These are phyloP conservation scores for Streblospio benedicti DNA, from an alignment of 1,140 invertebrate genomes.

Conservation along the genomic window DNA sequence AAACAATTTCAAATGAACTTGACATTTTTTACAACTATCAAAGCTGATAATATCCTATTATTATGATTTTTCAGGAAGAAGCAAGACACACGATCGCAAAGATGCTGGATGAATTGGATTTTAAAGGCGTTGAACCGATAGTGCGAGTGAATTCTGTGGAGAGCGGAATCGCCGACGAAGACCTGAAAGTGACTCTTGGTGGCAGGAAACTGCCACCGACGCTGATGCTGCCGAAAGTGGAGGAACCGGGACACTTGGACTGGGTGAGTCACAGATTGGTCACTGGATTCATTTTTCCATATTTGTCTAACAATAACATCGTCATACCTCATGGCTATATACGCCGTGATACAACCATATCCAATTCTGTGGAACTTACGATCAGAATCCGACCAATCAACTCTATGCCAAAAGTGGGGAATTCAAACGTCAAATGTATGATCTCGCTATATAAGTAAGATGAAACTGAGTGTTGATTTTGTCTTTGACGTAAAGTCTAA, in stretches of 20 bases:
- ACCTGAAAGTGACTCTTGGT: slow-evolving; percentile 53
- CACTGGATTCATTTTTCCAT: background rate
- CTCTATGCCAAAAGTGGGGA: too few species aligned
- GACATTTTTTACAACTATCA: background rate
- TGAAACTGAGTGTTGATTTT: too few species aligned
- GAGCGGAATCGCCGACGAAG: slow-evolving; percentile 55
- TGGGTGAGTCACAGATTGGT: slow-evolving; percentile 19
- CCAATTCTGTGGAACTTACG: too few species aligned
- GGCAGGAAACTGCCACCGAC: slow-evolving; percentile 52
- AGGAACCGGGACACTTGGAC: slow-evolving; percentile 49
- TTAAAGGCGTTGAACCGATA: slow-evolving; percentile 51
- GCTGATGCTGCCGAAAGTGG: slow-evolving; percentile 59
- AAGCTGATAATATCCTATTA: background rate
- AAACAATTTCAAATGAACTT: background rate
- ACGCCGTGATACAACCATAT: too few species aligned
- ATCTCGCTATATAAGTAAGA: too few species aligned
- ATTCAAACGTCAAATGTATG: too few species aligned
- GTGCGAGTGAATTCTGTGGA: slow-evolving; percentile 60
- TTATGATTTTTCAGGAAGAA: slow-evolving; percentile 45
- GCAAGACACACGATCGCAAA: slow-evolving; percentile 52
- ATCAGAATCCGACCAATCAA: too few species aligned
- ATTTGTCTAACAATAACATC: background rate
- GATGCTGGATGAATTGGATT: slow-evolving; percentile 47
- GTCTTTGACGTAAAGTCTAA: too few species aligned
- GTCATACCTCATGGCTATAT: too few species aligned